These are phyloP conservation scores for Epirrhoe tristata DNA, from an alignment of 2,888 invertebrate genomes.

Conservation along the genomic window DNA sequence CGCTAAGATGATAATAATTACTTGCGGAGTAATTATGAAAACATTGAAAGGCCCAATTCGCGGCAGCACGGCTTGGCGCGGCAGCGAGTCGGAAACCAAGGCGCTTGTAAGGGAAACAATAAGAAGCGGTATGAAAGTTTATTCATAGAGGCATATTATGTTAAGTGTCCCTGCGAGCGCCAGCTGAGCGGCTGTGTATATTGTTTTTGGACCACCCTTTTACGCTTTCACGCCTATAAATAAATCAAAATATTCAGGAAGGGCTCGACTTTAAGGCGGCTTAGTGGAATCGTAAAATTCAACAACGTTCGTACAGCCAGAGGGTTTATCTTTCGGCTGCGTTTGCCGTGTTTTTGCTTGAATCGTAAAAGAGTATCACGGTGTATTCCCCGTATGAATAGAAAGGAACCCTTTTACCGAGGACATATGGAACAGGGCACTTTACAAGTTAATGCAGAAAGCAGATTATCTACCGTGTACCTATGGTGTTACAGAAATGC, in stretches of 20 bases:
- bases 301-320: conserved; percentile 78
- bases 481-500: conserved; percentile 42
- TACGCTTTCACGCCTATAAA: conserved; percentile 83
- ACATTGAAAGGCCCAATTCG: conserved; percentile 36
- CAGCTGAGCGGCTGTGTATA: conserved; percentile 73
- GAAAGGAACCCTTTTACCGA: conserved; percentile 76
- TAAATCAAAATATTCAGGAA: conserved; percentile 86
- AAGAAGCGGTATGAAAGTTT: conserved; percentile 50
- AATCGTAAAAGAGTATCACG: conserved; percentile 83
- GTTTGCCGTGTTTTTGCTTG: conserved; percentile 78
- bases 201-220: conserved; percentile 83
- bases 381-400: conserved; percentile 70
- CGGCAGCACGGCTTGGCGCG: conserved; percentile 30
- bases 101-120: conserved; percentile 46
- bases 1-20: conserved; percentile 59
- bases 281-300: conserved; percentile 85
- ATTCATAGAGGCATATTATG: conserved; percentile 67
- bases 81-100: conserved; percentile 38
- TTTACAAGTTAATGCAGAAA: conserved; percentile 75
- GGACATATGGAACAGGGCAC: conserved; percentile 73
- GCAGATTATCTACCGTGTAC: conserved; percentile 70
- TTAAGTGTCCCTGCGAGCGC: conserved; percentile 65
- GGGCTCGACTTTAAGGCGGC: conserved; percentile 84
- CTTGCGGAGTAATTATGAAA: conserved; percentile 39
- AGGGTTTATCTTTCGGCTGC: conserved; percentile 79